phyloP scores from a whole-genome alignment of 2,113 vertebrate genomes.

The Pontoporia blainvillei region DNA sequence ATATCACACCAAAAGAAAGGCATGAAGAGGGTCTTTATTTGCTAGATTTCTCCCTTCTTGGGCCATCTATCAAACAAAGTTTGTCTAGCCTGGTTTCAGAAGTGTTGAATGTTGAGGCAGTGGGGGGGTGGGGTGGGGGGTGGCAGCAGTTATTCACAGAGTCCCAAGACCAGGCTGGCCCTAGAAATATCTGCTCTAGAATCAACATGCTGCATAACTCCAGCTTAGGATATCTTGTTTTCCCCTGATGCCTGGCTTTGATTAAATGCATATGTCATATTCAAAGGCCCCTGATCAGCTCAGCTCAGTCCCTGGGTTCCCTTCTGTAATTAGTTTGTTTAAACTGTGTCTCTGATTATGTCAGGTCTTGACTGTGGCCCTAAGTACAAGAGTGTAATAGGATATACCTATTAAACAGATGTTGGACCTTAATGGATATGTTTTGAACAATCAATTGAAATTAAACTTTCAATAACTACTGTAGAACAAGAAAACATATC shows the following conservation, averaged over 20 bases:
- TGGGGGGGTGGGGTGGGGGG: neutral
- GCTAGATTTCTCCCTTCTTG: neutral
- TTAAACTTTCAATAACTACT: slow-evolving; percentile 83
- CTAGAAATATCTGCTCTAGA: slow-evolving; percentile 78
- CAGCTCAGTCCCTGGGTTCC: slow-evolving; percentile 82
- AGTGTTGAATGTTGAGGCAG: neutral
- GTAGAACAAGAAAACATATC: slow-evolving; percentile 72
- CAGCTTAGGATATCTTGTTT: slow-evolving; percentile 77
- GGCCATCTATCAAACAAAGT: neutral
- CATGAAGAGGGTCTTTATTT: neutral
- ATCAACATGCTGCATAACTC: slow-evolving; percentile 73
- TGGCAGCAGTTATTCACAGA: slow-evolving; percentile 53
- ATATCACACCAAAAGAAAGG: neutral
- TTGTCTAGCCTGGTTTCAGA: neutral
- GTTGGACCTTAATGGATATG: slow-evolving; percentile 83
- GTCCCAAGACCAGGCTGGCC: slow-evolving; percentile 66
- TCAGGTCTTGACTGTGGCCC: slow-evolving; percentile 83
- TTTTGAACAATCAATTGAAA: slow-evolving; percentile 84
- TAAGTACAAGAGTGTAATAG: slow-evolving; percentile 84
- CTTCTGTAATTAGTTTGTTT: slow-evolving; percentile 88
- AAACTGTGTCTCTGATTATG: slow-evolving; percentile 85
- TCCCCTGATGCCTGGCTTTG: slow-evolving; percentile 82
- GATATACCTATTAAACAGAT: slow-evolving; percentile 87
- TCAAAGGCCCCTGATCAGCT: slow-evolving; percentile 81
- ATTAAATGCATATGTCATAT: slow-evolving; percentile 85